Conservation (phyloP, 2,888 invertebrate species). For the Drosophila neoperkinsi region DNA sequence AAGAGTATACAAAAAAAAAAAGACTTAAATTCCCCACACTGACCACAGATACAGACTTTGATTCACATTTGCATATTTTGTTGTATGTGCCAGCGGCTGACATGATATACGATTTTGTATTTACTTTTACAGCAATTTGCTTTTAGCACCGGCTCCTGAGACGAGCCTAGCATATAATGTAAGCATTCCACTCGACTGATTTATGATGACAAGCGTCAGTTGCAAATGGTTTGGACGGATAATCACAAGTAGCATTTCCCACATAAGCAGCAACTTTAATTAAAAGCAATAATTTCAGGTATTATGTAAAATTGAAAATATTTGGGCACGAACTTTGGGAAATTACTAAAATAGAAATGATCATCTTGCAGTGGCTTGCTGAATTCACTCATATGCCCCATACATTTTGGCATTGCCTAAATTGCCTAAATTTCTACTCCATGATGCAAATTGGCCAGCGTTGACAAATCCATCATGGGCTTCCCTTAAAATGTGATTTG, state of each 20-base stretch:
- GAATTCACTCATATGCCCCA: neutral
- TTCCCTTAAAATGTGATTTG: neutral
- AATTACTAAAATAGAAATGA: neutral
- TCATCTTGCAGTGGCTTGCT: neutral
- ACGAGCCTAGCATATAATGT: constrained; percentile 59
- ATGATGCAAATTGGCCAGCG: neutral
- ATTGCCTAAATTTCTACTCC: neutral
- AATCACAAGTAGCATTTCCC: neutral
- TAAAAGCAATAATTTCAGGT: constrained; percentile 34
- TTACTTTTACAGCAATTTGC: constrained; percentile 71
- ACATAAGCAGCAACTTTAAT: constrained; percentile 40
- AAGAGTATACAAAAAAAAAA: neutral
- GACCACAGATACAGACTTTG: neutral
- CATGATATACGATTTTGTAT: constrained; percentile 70
- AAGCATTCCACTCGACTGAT: constrained; percentile 51
- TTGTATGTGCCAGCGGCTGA: constrained; percentile 26
- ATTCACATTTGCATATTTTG: constrained; percentile 48
- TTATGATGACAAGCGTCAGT: constrained; percentile 45
- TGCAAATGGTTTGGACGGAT: constrained; percentile 19
- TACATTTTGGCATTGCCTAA: neutral
- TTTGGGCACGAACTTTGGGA: neutral
- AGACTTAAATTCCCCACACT: neutral
- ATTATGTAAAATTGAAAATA: neutral
- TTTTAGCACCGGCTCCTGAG: constrained; percentile 50
- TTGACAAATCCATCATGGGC: neutral